Percentiles rank a stretch among this genome's conserved stretches.
These are phyloP conservation scores for Garrulus glandarius DNA, from an alignment of 2,797 vertebrate genomes.

Conservation along the genomic window DNA sequence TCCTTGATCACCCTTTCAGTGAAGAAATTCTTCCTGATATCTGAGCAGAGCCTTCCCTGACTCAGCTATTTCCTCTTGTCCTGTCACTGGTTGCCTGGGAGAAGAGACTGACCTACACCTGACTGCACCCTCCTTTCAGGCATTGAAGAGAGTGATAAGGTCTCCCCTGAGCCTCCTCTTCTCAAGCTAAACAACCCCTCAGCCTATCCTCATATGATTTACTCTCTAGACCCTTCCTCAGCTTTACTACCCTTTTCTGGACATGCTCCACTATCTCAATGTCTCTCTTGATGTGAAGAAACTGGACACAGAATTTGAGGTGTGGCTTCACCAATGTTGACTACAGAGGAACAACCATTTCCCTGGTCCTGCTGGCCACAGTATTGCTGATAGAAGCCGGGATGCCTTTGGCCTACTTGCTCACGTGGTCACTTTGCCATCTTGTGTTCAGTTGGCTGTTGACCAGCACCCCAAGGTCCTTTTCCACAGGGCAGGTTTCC, in stretches of 20 bases:
- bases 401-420: neutral
- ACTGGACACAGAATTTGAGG: neutral
- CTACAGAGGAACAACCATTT: neutral
- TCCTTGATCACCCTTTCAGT: neutral
- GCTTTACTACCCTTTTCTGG: neutral
- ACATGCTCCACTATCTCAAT: neutral
- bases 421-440: neutral
- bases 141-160: neutral
- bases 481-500: neutral
- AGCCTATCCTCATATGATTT: neutral
- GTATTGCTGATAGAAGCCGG: neutral
- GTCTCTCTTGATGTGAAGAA: neutral
- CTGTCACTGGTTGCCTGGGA: accelerated
- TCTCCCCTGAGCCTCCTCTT: neutral
- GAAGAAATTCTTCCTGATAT: neutral
- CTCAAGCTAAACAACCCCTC: neutral
- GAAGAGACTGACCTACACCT: neutral
- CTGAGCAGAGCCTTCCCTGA: neutral
- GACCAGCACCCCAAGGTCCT: neutral
- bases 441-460: too few relatives aligned
- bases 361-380: neutral
- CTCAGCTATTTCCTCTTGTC: neutral
- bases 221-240: neutral
- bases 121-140: neutral
- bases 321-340: too few relatives aligned